Evolutionary conservation across 2,888 invertebrate genomes (phyloP), one percentile per base, ranked within the genome.

Genomic region (Papilio gigon): DNA sequence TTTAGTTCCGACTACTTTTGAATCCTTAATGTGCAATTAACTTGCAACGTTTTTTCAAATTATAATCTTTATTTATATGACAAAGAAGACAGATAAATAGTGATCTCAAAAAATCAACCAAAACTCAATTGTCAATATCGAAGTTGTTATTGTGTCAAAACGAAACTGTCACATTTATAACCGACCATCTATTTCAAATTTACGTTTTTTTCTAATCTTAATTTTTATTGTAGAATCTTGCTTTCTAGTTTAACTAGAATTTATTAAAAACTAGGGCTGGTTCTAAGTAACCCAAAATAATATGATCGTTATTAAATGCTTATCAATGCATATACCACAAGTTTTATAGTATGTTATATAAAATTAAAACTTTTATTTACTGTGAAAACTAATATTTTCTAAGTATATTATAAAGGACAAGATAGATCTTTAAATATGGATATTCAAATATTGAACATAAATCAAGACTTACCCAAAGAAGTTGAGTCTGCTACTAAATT

Each of bases 401-500:
- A 53, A 2, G 2, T 11, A n/a, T 53, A 2, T 2, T 20, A 50
- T 25, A 53, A 27, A 53, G 9, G 2, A 27, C n/a, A 56, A 3
- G n/a, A n/a, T 6, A 27, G 5, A 8, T 56, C 12, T 20, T 4
- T 4, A 17, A 47, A 37, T 1, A 67, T 67, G 67, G 67, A 67
- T 35, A 22, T 30, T 61, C 25, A 58, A 14, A 37, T 47, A 30
- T 37, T 64, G 47, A 59, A 44, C 9, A 42, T 65, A n/a, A 35
- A 60, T 65, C 59, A 40, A 20, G 65, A 69, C 3, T 65, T 69
- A 37, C 68, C 68, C 5, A 30, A 65, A 50, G 65, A 65, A 22
- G 47, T 42, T 68, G 75, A 74, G 30, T 74, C 67, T 37, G 87
- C 88, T 61, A 81, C 86, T 20, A 84, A 83, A 74, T 74, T 77